Percentiles rank a stretch among this genome's conserved stretches.
These are phyloP conservation scores for Drosophila greeni DNA, from an alignment of 2,888 invertebrate species.

Conservation along the genomic window DNA sequence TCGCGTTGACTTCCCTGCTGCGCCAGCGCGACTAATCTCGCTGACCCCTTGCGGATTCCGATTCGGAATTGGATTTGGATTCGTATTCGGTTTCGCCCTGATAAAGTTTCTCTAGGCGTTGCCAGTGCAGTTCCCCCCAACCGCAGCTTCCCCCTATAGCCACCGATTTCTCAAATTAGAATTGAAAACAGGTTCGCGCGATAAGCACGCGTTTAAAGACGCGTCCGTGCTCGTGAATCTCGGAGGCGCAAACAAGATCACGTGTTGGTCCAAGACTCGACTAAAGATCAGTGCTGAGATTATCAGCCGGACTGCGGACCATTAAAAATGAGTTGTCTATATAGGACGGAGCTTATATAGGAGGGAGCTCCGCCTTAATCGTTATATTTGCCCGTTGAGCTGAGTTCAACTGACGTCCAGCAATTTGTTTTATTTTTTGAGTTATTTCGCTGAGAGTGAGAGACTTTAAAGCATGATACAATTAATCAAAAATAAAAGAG, in stretches of 20 bases:
- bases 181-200: conserved; percentile 45
- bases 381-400: not conserved
- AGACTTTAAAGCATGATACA: not conserved
- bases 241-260: conserved; percentile 53
- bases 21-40: conserved; percentile 24
- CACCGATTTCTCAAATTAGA: conserved; percentile 27
- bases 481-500: not conserved
- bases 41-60: conserved; percentile 44
- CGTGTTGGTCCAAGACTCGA: conserved; percentile 48
- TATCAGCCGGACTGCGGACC: conserved; percentile 9
- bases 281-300: conserved; percentile 21
- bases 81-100: conserved; percentile 38
- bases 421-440: conserved; percentile 11
- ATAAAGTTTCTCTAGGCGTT: conserved; percentile 38
- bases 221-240: conserved; percentile 45
- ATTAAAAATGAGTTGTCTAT: conserved; percentile 13
- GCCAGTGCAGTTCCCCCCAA: not conserved
- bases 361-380: not conserved
- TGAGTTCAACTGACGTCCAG: conserved; percentile 6
- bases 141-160: not conserved
- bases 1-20: conserved; percentile 11
- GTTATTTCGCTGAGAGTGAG: conserved; percentile 13
- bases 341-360: too few species aligned
- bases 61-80: conserved; percentile 5
- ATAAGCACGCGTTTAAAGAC: conserved; percentile 51